These are phyloP conservation scores for Frankliniella intonsa DNA, from an alignment of 2,888 invertebrate genomes.

Conservation along the genomic window DNA sequence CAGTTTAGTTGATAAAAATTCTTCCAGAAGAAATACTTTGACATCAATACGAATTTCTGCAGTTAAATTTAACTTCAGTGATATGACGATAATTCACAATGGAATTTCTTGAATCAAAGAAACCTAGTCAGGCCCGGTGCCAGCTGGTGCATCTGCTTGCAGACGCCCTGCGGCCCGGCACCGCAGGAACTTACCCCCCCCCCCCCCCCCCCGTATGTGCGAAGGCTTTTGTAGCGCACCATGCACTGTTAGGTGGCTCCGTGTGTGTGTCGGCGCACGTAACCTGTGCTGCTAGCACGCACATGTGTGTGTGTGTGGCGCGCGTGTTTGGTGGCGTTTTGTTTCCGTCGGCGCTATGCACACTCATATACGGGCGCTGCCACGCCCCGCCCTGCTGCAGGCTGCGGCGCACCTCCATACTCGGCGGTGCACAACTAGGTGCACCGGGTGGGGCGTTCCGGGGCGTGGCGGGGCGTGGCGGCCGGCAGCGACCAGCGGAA, in stretches of 20 bases:
- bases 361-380: neutral
- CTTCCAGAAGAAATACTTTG: no score
- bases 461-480: no score
- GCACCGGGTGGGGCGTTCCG: neutral
- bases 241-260: neutral
- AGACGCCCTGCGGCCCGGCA: neutral
- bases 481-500: no score
- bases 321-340: slow-evolving; percentile 13
- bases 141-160: neutral
- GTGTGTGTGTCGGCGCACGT: neutral
- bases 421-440: neutral
- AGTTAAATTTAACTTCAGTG: no score
- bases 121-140: no score
- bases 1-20: no score
- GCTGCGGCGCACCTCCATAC: neutral
- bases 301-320: neutral
- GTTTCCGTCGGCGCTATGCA: neutral
- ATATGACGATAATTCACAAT: no score
- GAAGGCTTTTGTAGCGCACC: neutral
- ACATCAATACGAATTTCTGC: no score
- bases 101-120: no score
- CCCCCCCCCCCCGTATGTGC: neutral
- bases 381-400: neutral
- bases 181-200: neutral
- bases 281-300: neutral